Conservation (phyloP, 2,113 vertebrate genomes). For the Potamarius usumacintae region DNA sequence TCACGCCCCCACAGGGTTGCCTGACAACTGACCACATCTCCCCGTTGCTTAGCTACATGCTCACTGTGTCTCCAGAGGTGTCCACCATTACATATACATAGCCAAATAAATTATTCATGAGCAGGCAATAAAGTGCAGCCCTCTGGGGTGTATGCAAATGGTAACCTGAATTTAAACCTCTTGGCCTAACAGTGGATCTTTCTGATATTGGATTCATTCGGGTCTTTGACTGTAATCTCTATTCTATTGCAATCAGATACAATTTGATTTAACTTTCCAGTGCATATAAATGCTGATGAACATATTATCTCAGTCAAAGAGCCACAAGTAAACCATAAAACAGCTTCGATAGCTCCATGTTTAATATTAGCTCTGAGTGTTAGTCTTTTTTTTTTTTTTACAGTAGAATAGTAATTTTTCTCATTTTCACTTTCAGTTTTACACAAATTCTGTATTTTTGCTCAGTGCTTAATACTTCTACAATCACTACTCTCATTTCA, state of each 20-base stretch:
- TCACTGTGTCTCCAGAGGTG: conserved; percentile 67
- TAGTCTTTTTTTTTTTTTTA: conserved; percentile 37
- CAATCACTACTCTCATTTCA: too few relatives aligned
- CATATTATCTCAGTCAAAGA: conserved; percentile 21
- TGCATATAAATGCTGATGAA: neutral
- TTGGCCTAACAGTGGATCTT: conserved; percentile 15
- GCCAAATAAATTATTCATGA: conserved; percentile 71
- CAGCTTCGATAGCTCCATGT: neutral
- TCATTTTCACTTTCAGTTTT: neutral
- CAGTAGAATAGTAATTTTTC: conserved; percentile 62
- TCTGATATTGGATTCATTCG: conserved; percentile 22
- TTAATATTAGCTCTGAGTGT: conserved; percentile 38
- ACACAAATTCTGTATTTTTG: neutral
- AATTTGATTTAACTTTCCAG: neutral
- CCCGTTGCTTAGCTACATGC: conserved; percentile 76
- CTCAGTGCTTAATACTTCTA: neutral
- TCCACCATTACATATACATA: conserved; percentile 69
- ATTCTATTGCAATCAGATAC: neutral
- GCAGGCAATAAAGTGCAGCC: conserved; percentile 52
- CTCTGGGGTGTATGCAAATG: conserved; percentile 39
- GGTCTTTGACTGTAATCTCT: neutral
- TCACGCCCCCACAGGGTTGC: conserved; percentile 66
- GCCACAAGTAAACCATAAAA: neutral
- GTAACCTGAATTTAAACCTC: conserved; percentile 28
- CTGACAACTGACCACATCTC: conserved; percentile 70